Base-by-base conservation (phyloP, 2,888 invertebrate genomes). In the Lymantria dispar region DNA sequence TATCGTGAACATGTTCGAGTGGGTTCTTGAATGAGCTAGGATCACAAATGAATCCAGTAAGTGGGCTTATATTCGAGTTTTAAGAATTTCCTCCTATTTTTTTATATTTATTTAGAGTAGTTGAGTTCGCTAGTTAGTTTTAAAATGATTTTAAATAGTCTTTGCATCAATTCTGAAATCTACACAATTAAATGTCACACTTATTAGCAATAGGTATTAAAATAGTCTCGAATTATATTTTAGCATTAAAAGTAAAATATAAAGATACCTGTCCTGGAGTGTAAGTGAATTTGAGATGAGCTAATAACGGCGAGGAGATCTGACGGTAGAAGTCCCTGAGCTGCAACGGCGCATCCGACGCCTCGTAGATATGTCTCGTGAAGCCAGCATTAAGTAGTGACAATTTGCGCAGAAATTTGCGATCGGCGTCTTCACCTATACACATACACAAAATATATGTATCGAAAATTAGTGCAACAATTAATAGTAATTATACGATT, bases 301-400 rank as follows among this genome's bases (percentile, higher is more conserved):
- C 86, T 44, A 95, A 84, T 9, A 95, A 84, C 0, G 95, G 95
- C 7, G 94, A 94, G 0, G 95, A 93, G 50, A 96, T 93, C 79
- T 94, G 93, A 37, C 89, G 88, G 85, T 94, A 95, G 83, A 94
- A 95, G 73, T 93, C 92, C 44, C 92, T 85, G 42, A 96, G 84
- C 76, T 95, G 95, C 40, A 94, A 77, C 56, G 93, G 91, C 1
- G 95, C 94, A 74, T 95, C 95, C 0, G 94, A 91, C n/a, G 93
- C 94, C 75, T 94, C 95, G 80, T 95, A 95, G 60, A 96, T 95
- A 75, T 94, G 93, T 1, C 95, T 85, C 66, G 94, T 93, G 77
- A 95, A 94, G 5, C 95, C 96, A 31, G 87, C 87, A 80, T 95
- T 95, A 54, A 93, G 92, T 13, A 93, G 82, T 0, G 95, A 93